Conservation (phyloP, 2,797 vertebrate genomes). For the Falco berigora region DNA sequence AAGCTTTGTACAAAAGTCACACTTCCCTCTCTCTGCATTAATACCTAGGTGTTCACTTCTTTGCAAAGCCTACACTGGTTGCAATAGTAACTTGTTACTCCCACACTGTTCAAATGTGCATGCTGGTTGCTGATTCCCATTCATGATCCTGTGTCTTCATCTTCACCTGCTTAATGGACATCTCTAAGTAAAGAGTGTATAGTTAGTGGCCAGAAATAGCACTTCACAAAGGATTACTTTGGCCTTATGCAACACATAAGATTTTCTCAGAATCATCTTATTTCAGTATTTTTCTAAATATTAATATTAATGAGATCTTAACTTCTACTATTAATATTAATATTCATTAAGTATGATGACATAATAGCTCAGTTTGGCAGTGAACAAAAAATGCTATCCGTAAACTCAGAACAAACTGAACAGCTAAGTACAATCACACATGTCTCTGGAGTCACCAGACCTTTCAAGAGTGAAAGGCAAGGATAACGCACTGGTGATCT, state of each 20-base stretch:
- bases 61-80: neutral
- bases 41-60: neutral
- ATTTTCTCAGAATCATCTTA: neutral
- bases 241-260: neutral
- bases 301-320: neutral
- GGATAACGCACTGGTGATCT: neutral
- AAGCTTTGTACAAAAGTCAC: neutral
- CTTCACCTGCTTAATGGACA: neutral
- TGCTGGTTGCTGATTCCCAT: fast-evolving
- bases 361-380: neutral
- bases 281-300: neutral
- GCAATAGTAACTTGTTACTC: neutral
- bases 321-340: neutral
- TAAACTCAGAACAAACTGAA: neutral
- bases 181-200: neutral
- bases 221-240: neutral
- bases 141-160: neutral
- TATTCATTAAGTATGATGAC: neutral
- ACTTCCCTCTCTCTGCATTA: neutral
- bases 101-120: neutral
- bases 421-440: neutral
- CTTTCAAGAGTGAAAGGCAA: neutral
- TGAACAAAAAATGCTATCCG: neutral
- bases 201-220: neutral
- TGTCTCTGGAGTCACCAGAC: neutral